Evolutionary conservation across 2,888 invertebrate species (phyloP).

Genomic region (Oligia strigilis): DNA sequence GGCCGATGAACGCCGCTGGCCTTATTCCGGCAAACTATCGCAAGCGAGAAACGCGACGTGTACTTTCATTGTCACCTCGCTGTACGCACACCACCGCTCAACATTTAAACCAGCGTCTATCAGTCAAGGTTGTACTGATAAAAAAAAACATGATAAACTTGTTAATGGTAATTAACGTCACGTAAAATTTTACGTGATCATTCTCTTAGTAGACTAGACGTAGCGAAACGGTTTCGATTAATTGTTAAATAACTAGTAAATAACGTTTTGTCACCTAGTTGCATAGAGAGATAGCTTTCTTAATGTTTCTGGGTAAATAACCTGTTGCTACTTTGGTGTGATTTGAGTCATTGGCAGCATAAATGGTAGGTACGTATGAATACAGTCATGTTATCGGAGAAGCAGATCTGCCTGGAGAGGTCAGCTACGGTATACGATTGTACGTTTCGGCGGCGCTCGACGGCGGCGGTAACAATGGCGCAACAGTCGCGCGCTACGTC

Average conservation of each 20-base stretch:
- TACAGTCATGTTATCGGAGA: constrained; percentile 67
- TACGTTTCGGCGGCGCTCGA: constrained; percentile 55
- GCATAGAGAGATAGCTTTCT: constrained; percentile 25
- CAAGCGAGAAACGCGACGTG: constrained; percentile 86
- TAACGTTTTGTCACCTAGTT: constrained; percentile 15
- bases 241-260: constrained; percentile 18
- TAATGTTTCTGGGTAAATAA: constrained; percentile 31
- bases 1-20: constrained; percentile 89
- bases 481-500: constrained; percentile 66
- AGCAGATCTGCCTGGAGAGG: constrained; percentile 76
- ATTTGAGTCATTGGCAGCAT: constrained; percentile 40
- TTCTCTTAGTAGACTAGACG: constrained; percentile 6
- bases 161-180: constrained; percentile 40
- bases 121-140: constrained; percentile 59
- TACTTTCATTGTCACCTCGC: constrained; percentile 89
- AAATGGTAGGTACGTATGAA: constrained; percentile 53
- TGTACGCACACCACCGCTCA: constrained; percentile 71
- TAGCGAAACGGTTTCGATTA: constrained; percentile 10
- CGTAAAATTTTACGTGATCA: constrained; percentile 19
- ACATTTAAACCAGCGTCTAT: constrained; percentile 57
- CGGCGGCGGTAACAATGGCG: constrained; percentile 72
- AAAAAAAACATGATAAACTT: constrained; percentile 23
- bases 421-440: constrained; percentile 82
- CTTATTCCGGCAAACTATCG: constrained; percentile 88
- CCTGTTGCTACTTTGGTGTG: constrained; percentile 23